Conservation (phyloP, 2,888 invertebrate species). For the Xestia xanthographa region DNA sequence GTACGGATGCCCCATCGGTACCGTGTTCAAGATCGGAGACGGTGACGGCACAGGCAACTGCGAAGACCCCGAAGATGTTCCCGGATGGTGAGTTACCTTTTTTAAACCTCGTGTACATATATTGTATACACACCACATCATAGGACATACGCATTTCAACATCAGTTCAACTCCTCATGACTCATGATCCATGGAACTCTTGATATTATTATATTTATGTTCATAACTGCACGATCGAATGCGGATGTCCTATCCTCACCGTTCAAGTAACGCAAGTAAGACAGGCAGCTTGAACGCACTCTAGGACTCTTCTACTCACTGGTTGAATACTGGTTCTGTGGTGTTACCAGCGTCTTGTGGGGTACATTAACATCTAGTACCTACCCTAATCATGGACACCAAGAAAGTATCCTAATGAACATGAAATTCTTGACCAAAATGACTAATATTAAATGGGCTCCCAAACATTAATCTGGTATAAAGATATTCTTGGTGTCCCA, state of each 20-base stretch:
- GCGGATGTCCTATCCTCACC: conserved; percentile 72
- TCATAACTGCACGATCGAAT: conserved; percentile 61
- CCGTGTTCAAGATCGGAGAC: conserved; percentile 98
- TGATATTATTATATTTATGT: conserved; percentile 22
- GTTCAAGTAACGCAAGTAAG: conserved; percentile 80
- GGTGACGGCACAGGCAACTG: conserved; percentile 97
- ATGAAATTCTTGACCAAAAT: conserved; percentile 34
- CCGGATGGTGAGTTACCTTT: conserved; percentile 95
- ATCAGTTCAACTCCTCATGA: conserved; percentile 32
- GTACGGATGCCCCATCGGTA: conserved; percentile 98
- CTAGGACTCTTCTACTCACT: conserved; percentile 80
- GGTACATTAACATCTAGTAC: conserved; percentile 79
- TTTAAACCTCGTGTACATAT: conserved; percentile 59
- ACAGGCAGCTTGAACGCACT: conserved; percentile 81
- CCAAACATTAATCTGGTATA: conserved; percentile 42
- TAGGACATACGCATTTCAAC: conserved; percentile 63
- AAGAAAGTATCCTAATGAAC: conserved; percentile 47
- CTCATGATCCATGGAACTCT: conserved; percentile 25
- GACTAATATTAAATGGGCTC: conserved; percentile 51
- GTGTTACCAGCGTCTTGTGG: conserved; percentile 76
- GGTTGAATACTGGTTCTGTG: conserved; percentile 81
- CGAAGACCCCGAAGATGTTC: conserved; percentile 98
- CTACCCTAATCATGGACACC: conserved; percentile 67
- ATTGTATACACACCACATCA: conserved; percentile 58
- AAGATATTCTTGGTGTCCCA: conserved; percentile 66